Conservation (phyloP, 2,888 invertebrate genomes). For the Argyra leucocephala region DNA sequence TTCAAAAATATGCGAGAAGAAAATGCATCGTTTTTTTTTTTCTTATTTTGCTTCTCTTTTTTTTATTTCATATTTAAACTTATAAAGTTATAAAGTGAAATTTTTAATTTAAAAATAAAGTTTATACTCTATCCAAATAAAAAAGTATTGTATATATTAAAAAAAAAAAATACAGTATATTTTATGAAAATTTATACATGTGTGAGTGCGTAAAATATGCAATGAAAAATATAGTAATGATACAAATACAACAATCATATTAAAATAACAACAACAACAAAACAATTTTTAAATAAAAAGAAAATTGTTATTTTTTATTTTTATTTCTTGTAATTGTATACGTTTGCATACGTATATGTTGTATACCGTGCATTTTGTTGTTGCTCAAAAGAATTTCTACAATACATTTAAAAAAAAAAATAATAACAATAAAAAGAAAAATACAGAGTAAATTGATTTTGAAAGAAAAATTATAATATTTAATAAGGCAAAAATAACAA, state of each 20-base stretch:
- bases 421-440: background rate
- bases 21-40: background rate
- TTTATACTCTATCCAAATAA: background rate
- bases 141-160: background rate
- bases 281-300: background rate
- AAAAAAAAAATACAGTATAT: background rate
- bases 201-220: constrained; percentile 6
- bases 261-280: background rate
- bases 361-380: background rate
- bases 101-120: constrained; percentile 6
- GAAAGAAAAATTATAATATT: constrained; percentile 6
- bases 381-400: constrained; percentile 6
- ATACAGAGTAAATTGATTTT: constrained; percentile 1
- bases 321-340: background rate
- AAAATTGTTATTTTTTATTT: background rate
- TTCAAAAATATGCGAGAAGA: background rate
- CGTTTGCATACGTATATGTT: background rate
- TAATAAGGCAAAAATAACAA: background rate
- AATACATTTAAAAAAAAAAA: background rate
- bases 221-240: background rate
- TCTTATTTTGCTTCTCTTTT: background rate
- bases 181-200: background rate
- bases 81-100: background rate
- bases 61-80: too few relatives aligned
- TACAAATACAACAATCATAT: too few relatives aligned